Conservation (phyloP, 2,113 vertebrate genomes). For the Anhinga anhinga region DNA sequence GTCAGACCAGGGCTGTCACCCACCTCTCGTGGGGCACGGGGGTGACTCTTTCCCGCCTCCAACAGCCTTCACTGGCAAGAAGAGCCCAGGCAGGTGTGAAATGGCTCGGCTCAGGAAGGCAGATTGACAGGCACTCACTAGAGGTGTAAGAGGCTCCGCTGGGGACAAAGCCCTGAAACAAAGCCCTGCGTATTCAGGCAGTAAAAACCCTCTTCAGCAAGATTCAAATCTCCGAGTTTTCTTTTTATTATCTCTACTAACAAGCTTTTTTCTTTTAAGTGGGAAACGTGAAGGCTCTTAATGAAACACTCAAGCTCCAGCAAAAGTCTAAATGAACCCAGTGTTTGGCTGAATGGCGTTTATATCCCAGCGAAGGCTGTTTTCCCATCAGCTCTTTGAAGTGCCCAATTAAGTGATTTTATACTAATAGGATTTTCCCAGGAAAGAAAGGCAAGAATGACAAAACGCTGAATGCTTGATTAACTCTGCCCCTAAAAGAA, state of each 20-base stretch:
- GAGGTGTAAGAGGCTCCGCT: background rate
- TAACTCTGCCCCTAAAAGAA: slow-evolving; percentile 63
- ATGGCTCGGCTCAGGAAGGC: accelerated
- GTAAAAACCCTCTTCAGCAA: background rate
- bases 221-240: background rate
- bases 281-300: slow-evolving; percentile 39
- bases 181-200: background rate
- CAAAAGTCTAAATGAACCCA: slow-evolving; percentile 48
- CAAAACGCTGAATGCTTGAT: slow-evolving; percentile 60
- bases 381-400: slow-evolving; percentile 64
- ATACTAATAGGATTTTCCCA: slow-evolving; percentile 69
- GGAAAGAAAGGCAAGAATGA: slow-evolving; percentile 61
- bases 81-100: background rate
- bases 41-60: background rate
- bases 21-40: accelerated
- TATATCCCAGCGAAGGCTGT: slow-evolving; percentile 3
- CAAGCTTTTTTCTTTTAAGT: slow-evolving; percentile 44
- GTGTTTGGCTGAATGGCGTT: slow-evolving; percentile 44
- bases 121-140: background rate
- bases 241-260: slow-evolving; percentile 40
- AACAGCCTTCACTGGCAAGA: background rate
- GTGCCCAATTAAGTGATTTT: slow-evolving; percentile 68
- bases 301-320: slow-evolving; percentile 43
- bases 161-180: background rate
- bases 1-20: background rate